A percentile compares a stretch with the other conserved stretches of the same genome.
phyloP scores from a whole-genome alignment of 2,113 vertebrate species.

The Hippocampus guttulatus region DNA sequence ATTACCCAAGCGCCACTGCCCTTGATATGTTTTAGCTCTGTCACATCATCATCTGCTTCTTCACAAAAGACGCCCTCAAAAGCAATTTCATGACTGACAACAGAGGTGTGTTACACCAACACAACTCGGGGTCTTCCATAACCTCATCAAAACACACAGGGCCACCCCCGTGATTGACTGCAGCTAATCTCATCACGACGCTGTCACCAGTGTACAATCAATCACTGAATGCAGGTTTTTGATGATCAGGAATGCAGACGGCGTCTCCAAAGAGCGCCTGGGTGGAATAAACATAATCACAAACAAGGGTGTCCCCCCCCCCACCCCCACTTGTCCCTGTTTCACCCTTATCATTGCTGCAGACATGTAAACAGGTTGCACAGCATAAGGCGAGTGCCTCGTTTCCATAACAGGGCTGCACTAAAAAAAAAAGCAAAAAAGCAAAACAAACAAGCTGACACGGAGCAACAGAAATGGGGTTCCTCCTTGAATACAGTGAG shows the following conservation, averaged over 20 bases:
- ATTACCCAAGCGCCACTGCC: constrained; percentile 39
- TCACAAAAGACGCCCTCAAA: constrained; percentile 29
- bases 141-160: constrained; percentile 43
- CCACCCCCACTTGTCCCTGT: constrained; percentile 23
- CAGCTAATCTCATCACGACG: constrained; percentile 50
- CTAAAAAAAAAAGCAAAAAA: background rate
- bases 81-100: constrained; percentile 5
- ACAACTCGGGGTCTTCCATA: constrained; percentile 31
- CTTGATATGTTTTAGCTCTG: constrained; percentile 26
- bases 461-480: constrained; percentile 19
- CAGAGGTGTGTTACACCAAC: constrained; percentile 27
- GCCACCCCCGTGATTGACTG: constrained; percentile 35
- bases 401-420: constrained; percentile 50
- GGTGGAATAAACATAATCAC: constrained; percentile 32
- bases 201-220: constrained; percentile 25
- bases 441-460: constrained; percentile 28
- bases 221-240: constrained; percentile 16
- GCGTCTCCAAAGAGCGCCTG: constrained; percentile 20
- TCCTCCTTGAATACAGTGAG: constrained; percentile 16
- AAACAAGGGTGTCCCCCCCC: constrained; percentile 37
- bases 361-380: constrained; percentile 60
- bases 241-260: constrained; percentile 12
- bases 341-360: constrained; percentile 39
- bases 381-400: constrained; percentile 48
- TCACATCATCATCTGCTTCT: constrained; percentile 34